Evolutionary conservation across 1,140 invertebrate genomes (phyloP).

Genomic region (Pseudomyrmex sp.): DNA sequence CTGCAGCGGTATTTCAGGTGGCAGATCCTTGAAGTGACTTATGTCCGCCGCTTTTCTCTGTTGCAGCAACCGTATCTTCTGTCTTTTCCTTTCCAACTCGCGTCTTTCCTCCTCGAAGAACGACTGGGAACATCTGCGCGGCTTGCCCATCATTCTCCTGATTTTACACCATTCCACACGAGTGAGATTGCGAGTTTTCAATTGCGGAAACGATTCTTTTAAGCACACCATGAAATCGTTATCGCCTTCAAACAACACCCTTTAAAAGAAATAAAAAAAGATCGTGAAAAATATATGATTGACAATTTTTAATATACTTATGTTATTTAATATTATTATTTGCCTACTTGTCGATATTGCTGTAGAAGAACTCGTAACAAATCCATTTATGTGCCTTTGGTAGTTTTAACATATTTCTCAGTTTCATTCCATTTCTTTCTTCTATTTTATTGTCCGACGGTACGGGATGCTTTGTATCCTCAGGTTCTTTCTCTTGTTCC

Average conservation of each 20-base stretch:
- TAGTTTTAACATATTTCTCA: slow-evolving; percentile 98
- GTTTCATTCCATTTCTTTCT: slow-evolving; percentile 94
- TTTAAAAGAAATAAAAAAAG: slow-evolving; percentile 78
- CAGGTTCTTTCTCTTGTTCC: slow-evolving; percentile 83
- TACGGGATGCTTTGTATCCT: slow-evolving; percentile 82
- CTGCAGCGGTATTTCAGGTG: slow-evolving; percentile 97
- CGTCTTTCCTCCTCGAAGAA: slow-evolving; percentile 98
- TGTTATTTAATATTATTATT: background rate
- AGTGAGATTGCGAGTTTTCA: slow-evolving; percentile 94
- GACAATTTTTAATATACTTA: no score
- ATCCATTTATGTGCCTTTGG: slow-evolving; percentile 99
- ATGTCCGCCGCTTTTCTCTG: slow-evolving; percentile 95
- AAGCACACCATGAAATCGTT: slow-evolving; percentile 99
- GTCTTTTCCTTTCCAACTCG: slow-evolving; percentile 95
- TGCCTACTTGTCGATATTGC: slow-evolving; percentile 95
- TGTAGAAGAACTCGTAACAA: slow-evolving; percentile 99
- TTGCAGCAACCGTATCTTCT: slow-evolving; percentile 97
- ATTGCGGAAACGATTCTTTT: slow-evolving; percentile 96
- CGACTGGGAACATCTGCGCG: slow-evolving; percentile 95
- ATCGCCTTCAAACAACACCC: slow-evolving; percentile 96
- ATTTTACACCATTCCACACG: slow-evolving; percentile 98
- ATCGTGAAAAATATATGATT: background rate
- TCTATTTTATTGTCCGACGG: slow-evolving; percentile 92
- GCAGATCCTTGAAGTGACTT: slow-evolving; percentile 94
- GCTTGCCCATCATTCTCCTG: slow-evolving; percentile 98